Percentiles rank a stretch among this genome's conserved stretches.
These are phyloP conservation scores for Peromyscus aztecus DNA, from an alignment of 2,797 vertebrate species.

Conservation along the genomic window DNA sequence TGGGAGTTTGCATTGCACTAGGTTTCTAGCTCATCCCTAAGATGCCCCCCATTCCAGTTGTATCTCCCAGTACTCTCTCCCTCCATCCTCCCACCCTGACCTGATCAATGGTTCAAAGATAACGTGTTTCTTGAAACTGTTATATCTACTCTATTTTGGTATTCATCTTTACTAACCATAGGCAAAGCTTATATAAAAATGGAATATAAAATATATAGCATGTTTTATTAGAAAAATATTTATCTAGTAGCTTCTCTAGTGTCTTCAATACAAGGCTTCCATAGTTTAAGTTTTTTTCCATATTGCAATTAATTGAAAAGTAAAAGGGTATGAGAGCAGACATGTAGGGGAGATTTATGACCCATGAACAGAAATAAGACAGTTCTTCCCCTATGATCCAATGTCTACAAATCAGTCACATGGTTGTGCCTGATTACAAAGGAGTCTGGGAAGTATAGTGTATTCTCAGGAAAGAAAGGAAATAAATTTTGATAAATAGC, in stretches of 20 bases:
- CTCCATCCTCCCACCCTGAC: background rate
- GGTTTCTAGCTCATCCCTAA: background rate
- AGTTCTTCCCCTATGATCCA: background rate
- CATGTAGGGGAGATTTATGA: background rate
- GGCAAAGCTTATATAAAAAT: background rate
- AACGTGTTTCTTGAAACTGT: background rate
- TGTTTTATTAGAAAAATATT: background rate
- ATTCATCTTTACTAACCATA: conserved; percentile 12
- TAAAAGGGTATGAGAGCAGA: background rate
- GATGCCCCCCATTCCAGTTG: background rate
- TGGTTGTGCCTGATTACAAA: background rate
- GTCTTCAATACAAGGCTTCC: background rate
- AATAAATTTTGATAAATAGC: background rate
- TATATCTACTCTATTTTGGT: background rate
- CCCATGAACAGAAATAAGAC: background rate
- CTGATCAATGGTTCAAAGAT: background rate
- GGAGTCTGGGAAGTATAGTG: background rate
- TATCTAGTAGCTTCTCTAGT: background rate
- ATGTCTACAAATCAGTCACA: background rate
- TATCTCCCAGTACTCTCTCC: background rate
- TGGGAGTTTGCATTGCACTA: background rate
- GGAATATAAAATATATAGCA: background rate
- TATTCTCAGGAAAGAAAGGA: background rate
- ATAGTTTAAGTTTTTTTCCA: background rate
- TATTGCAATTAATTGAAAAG: background rate